A percentile compares a stretch with the other conserved stretches of the same genome.
phyloP scores from a whole-genome alignment of 2,113 vertebrate genomes.

The Psilopsiagon aurifrons region DNA sequence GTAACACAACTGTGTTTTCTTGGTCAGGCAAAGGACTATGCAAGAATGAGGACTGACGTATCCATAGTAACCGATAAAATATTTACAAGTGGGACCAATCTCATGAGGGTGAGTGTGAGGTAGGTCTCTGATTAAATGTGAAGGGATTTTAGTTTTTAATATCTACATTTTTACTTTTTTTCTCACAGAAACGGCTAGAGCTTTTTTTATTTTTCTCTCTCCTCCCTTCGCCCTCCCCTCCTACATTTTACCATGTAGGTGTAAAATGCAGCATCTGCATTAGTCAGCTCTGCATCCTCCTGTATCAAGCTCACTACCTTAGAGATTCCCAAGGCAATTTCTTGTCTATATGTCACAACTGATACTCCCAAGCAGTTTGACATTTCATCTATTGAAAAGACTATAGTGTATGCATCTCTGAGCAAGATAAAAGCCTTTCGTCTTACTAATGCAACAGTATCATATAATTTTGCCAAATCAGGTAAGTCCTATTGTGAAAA shows the following conservation, averaged over 20 bases:
- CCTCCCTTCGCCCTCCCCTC: accelerated
- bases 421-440: slow-evolving; percentile 49
- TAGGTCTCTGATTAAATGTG: background rate
- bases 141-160: background rate
- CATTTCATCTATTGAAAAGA: slow-evolving; percentile 56
- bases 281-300: slow-evolving; percentile 20
- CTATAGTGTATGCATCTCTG: slow-evolving; percentile 13
- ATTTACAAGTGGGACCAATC: background rate
- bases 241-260: background rate
- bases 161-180: background rate
- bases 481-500: slow-evolving; percentile 44
- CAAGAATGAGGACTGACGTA: background rate
- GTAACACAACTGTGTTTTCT: background rate
- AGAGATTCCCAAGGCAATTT: slow-evolving; percentile 48
- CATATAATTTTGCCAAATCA: slow-evolving; percentile 51
- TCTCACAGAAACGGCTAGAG: background rate
- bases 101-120: background rate
- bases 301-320: background rate
- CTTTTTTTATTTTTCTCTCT: background rate
- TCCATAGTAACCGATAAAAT: slow-evolving; percentile 7
- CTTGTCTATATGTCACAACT: slow-evolving; percentile 54
- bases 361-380: slow-evolving; percentile 45
- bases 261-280: background rate
- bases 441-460: slow-evolving; percentile 36
- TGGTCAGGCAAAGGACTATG: background rate